Evolutionary conservation across 2,797 vertebrate genomes (phyloP), one percentile per base, ranked within the genome.

Genomic region (Malurus leucopterus): DNA sequence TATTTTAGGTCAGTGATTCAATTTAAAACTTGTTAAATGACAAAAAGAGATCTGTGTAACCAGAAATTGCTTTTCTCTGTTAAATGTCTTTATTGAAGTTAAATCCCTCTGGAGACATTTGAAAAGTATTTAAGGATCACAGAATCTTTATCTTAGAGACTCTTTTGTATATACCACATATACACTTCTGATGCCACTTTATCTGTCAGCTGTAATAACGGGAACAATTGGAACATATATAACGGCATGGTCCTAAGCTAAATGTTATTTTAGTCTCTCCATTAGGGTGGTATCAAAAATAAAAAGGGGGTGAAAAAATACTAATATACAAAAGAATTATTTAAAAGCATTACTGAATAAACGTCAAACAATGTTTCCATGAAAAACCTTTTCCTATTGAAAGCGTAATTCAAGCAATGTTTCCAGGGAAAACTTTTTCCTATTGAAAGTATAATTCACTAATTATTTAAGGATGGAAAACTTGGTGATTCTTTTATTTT

Each of bases 1-100:
- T 89, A 91, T 93, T 95, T 95, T 92, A 94, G 81, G 93, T 93
- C 83, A 96, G 59, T 83, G 81, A 96, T 95, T 92, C 77, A 93
- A 89, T 95, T 95, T 93, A 93, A 95, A 86, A n/a, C n/a, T 46
- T 67, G 64, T 65, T 92, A 93, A 94, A 93, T 27, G 47, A 72
- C 53, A 95, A 94, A 92, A 95, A 74, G 55, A 71, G 85, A 93
- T 91, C 57, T 78, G 29, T 91, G 57, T 90, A 93, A 95, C 93
- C 85, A 86, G 86, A 93, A 95, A 89, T 91, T 92, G 84, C 78
- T 87, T 69, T 93, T 81, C 61, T 50, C 46, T 91, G 47, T 58
- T 49, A 64, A 68, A 82, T 82, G 55, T 91, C 59, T 70, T 68
- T 75, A 70, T 74, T 85, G 69, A 92, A 93, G 51, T 80, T 62